These are phyloP conservation scores for Dinocampus coccinellae DNA, from an alignment of 2,888 invertebrate genomes.

Conservation along the genomic window DNA sequence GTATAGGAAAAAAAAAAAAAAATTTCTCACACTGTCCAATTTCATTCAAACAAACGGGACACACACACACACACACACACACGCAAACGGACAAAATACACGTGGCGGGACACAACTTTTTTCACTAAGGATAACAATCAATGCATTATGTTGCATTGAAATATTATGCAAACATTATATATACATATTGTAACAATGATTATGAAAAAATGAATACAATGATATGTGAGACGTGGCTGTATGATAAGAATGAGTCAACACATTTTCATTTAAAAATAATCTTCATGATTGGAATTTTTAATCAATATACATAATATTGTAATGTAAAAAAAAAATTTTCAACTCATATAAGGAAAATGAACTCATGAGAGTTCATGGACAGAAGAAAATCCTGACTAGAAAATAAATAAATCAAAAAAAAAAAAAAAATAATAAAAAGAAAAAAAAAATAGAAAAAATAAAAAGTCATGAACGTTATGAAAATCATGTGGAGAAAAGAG, in stretches of 20 bases:
- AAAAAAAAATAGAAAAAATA: neutral
- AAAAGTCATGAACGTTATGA: slow-evolving; percentile 12
- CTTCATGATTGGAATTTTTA: neutral
- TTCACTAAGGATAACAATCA: neutral
- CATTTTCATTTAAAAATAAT: neutral
- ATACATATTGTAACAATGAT: neutral
- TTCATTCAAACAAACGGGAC: neutral
- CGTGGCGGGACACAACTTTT: neutral
- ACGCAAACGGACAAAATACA: slow-evolving; percentile 3
- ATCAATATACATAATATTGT: no score
- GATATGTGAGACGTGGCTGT: neutral
- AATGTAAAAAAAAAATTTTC: neutral
- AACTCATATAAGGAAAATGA: neutral
- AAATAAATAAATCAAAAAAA: neutral
- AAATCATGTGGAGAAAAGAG: slow-evolving; percentile 9
- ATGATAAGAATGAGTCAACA: neutral
- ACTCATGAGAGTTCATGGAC: slow-evolving; percentile 4
- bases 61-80: neutral
- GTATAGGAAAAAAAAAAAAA: no score
- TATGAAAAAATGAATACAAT: no score
- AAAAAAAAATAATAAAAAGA: no score
- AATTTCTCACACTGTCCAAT: slow-evolving; percentile 7
- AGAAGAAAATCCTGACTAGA: neutral
- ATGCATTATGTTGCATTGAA: neutral
- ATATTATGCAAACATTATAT: neutral